These are phyloP conservation scores for Sanderia malayensis DNA, from an alignment of 30 jellyfish, hydroid and myxozoan genomes.

Conservation along the genomic window DNA sequence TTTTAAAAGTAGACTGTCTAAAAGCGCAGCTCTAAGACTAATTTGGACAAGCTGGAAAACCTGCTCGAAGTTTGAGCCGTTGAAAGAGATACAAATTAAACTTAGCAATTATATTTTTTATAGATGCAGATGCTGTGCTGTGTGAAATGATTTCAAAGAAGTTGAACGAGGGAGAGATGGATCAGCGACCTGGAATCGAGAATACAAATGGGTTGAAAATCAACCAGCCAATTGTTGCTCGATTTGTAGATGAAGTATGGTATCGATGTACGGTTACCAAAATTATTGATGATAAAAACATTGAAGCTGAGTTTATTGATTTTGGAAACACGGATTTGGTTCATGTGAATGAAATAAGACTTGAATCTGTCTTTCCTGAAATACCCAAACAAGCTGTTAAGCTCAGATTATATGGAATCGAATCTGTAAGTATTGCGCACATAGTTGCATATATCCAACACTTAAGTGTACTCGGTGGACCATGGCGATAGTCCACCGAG, in stretches of 20 bases:
- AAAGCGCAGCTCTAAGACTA: too few relatives aligned
- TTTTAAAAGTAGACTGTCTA: too few relatives aligned
- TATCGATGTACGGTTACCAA: constrained; percentile 55
- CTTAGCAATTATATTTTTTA: too few relatives aligned
- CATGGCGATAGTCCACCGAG: too few relatives aligned
- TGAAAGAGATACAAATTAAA: too few relatives aligned
- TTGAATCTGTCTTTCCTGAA: constrained; percentile 32
- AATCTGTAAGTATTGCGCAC: constrained; percentile 71
- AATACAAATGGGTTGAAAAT: constrained; percentile 18
- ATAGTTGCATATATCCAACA: too few relatives aligned
- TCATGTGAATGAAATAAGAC: constrained; percentile 29
- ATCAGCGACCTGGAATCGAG: constrained; percentile 29
- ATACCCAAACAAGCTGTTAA: constrained; percentile 77
- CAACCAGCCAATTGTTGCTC: constrained; percentile 79
- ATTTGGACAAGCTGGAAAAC: too few relatives aligned
- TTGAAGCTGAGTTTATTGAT: constrained; percentile 78
- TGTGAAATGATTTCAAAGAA: constrained; percentile 17
- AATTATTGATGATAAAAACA: constrained; percentile 32
- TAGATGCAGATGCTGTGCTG: constrained; percentile 5
- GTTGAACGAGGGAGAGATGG: constrained; percentile 37
- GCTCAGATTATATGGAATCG: constrained; percentile 48
- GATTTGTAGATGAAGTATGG: constrained; percentile 68
- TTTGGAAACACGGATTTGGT: constrained; percentile 83
- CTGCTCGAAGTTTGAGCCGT: too few relatives aligned
- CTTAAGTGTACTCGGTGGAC: too few relatives aligned